Percentiles rank a stretch among this genome's conserved stretches.
phyloP scores from a whole-genome alignment of 2,888 invertebrate genomes.

The Aspidiotus destructor region DNA sequence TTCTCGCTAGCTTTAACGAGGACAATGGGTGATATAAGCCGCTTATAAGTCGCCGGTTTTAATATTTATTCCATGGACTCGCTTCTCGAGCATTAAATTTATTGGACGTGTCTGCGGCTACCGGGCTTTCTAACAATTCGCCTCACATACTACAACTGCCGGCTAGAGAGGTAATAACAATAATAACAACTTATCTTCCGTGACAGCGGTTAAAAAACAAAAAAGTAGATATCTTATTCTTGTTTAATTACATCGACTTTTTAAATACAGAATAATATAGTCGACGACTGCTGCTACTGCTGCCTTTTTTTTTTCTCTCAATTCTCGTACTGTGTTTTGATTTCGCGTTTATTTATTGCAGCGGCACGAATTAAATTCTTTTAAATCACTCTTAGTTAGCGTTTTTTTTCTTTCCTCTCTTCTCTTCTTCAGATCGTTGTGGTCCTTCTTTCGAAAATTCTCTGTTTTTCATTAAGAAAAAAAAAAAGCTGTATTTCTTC shows the following conservation, averaged over 20 bases:
- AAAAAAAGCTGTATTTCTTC: too few species aligned
- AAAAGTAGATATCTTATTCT: constrained; percentile 31
- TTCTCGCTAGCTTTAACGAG: constrained; percentile 26
- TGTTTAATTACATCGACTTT: constrained; percentile 31
- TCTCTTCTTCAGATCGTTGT: not conserved
- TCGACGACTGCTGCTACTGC: not conserved
- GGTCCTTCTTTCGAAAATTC: too few species aligned
- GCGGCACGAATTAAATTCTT: constrained; percentile 31
- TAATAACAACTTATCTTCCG: constrained; percentile 31
- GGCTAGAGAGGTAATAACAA: constrained; percentile 30
- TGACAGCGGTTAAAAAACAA: constrained; percentile 32
- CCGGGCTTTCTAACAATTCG: constrained; percentile 32
- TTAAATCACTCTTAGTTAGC: constrained; percentile 19
- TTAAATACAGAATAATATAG: constrained; percentile 9
- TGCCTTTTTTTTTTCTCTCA: constrained; percentile 11
- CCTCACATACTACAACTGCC: constrained; percentile 27
- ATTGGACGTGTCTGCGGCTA: constrained; percentile 32
- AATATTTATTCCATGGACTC: constrained; percentile 29
- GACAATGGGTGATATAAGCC: constrained; percentile 31
- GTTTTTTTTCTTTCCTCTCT: constrained; percentile 6
- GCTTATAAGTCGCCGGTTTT: constrained; percentile 28
- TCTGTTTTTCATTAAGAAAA: too few species aligned
- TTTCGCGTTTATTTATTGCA: constrained; percentile 25
- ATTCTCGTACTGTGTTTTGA: constrained; percentile 3
- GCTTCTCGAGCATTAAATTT: constrained; percentile 25